These are phyloP conservation scores for Hydrophis major DNA, from an alignment of 2,797 vertebrate genomes.

Conservation along the genomic window DNA sequence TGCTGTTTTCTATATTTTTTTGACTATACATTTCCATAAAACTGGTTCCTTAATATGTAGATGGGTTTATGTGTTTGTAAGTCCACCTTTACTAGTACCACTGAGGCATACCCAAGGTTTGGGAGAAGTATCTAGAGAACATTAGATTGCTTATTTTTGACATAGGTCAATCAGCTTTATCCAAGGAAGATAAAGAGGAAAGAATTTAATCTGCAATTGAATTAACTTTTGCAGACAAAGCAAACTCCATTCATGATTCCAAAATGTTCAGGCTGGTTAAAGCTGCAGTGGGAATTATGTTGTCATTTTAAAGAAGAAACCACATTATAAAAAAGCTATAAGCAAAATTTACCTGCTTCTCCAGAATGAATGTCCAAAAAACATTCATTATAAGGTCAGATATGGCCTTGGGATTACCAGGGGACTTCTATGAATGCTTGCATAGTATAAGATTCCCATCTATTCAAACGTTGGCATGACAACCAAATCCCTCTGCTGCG, in stretches of 20 bases:
- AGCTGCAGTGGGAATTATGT: not conserved
- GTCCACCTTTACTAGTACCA: not conserved
- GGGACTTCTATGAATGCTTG: constrained; percentile 7
- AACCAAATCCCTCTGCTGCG: constrained; percentile 50
- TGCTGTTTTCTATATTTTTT: not conserved
- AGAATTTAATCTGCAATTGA: not conserved
- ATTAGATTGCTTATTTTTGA: not conserved
- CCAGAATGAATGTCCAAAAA: not conserved
- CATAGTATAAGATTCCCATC: constrained; percentile 10
- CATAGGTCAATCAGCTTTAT: not conserved
- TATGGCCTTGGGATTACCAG: not conserved
- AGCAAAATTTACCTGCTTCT: not conserved
- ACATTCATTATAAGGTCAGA: not conserved
- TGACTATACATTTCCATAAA: not conserved
- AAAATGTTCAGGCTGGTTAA: not conserved
- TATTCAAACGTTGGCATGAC: constrained; percentile 38
- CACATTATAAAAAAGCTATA: not conserved
- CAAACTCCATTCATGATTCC: not conserved
- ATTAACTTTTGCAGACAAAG: not conserved
- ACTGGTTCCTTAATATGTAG: not conserved
- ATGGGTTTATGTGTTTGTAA: not conserved
- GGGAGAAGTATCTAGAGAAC: not conserved
- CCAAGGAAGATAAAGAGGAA: not conserved
- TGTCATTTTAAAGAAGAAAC: not conserved
- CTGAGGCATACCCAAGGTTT: not conserved